Conservation (phyloP, 2,113 vertebrate species). For the Taxidea taxus region DNA sequence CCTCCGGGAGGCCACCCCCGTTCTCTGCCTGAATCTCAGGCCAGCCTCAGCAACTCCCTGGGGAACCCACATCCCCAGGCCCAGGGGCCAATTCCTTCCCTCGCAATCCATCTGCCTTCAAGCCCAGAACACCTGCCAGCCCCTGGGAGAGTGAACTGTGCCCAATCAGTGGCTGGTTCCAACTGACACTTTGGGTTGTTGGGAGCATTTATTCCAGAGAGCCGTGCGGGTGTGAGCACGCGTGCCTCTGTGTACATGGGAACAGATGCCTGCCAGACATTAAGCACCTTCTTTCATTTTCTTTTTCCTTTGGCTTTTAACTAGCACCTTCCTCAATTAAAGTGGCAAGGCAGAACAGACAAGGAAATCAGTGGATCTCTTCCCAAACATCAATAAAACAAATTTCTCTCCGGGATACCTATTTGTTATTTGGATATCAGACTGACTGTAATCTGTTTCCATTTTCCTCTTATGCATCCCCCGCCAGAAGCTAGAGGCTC, state of each 20-base stretch:
- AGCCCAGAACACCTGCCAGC: background rate
- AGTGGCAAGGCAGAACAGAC: background rate
- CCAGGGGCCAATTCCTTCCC: background rate
- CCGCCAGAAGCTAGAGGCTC: constrained; percentile 75
- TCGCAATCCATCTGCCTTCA: background rate
- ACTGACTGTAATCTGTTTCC: constrained; percentile 76
- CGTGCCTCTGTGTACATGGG: accelerated
- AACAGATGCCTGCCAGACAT: accelerated
- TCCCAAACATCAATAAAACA: background rate
- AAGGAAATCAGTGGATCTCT: constrained; percentile 38
- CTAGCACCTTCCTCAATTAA: background rate
- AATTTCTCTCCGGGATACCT: constrained; percentile 52
- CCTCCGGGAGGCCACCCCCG: background rate
- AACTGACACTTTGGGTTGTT: background rate
- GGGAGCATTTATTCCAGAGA: background rate
- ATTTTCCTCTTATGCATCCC: constrained; percentile 65
- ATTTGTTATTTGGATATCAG: constrained; percentile 68
- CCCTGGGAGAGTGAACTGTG: background rate
- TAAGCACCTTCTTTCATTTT: background rate
- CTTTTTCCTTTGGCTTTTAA: background rate
- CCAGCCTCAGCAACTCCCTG: background rate
- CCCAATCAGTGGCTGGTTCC: background rate
- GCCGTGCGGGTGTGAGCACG: accelerated
- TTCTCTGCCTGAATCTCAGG: background rate
- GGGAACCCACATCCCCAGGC: background rate